These are phyloP conservation scores for Zeus faber DNA, from an alignment of 2,113 vertebrate genomes.

Conservation along the genomic window DNA sequence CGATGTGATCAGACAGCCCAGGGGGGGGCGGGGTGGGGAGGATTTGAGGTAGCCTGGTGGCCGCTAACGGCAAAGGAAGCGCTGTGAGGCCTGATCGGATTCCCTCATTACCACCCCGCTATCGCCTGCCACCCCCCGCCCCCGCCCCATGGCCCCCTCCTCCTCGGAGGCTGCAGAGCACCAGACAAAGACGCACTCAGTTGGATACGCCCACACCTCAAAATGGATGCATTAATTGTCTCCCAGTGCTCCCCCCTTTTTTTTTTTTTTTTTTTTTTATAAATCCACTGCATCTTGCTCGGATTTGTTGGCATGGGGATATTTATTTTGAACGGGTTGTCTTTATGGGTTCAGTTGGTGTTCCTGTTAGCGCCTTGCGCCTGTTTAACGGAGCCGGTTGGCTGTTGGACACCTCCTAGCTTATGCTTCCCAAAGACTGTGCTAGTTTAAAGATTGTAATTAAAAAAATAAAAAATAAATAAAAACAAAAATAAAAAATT, in stretches of 20 bases:
- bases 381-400: no score
- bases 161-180: constrained; percentile 36
- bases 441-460: no score
- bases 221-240: constrained; percentile 47
- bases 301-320: no score
- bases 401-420: no score
- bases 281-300: no score
- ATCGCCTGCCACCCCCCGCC: constrained; percentile 2
- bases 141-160: not conserved
- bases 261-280: constrained; percentile 3
- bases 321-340: no score
- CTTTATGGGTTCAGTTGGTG: no score
- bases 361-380: no score
- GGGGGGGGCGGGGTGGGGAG: constrained; percentile 13
- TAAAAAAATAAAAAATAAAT: no score
- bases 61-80: constrained; percentile 14
- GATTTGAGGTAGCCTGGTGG: constrained; percentile 37
- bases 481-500: no score
- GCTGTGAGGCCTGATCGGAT: constrained; percentile 43
- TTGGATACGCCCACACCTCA: constrained; percentile 29
- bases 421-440: no score
- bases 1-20: constrained; percentile 28
- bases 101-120: constrained; percentile 33
- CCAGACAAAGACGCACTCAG: constrained; percentile 56
- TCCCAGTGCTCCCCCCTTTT: constrained; percentile 8